Evolutionary conservation across 2,888 invertebrate species (phyloP), one percentile per base, ranked within the genome.

Genomic region (Rhogogaster chlorosoma): DNA sequence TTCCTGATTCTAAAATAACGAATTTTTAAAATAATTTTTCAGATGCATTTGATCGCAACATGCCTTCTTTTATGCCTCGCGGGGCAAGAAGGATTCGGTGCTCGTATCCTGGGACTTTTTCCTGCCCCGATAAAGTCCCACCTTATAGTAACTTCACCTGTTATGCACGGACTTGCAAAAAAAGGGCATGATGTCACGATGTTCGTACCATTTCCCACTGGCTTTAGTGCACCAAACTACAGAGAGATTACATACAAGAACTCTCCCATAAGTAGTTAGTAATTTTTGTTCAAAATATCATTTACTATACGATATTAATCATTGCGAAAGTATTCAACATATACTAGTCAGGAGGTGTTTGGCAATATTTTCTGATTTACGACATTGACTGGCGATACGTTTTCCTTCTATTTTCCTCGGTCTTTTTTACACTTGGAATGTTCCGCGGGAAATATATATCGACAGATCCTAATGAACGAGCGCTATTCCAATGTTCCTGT

Each of bases 101-200:
- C 88, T 0, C 89, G 89, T 83, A 92, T 93, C 53, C 87, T 93
- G 64, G 89, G 88, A 10, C 86, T 92, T 18, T 89, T 90, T 84
- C 91, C 91, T 1, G 86, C 89, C 83, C 87, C 89, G 22, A 87
- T 90, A 2, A 88, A 89, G 64, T 92, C 92, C 64, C 92, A 92
- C 87, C 90, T 88, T 36, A 87, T 87, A 12, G 86, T 92, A 53
- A 91, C 90, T 6, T 87, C 89, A 80, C 85, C 87, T 22, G 84
- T 93, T n/a, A 85, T 91, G 15, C 90, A 90, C 78, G 91, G 89
- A 85, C 87, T 93, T 53, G 91, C 91, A 0, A 85, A 85, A 15
- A 88, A 93, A 61, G 94, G 94, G 4, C 94, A 95, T 88, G 92
- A 94, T 83, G 93, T 95, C 12, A 92, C 92, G 3, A 89, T 92